These are phyloP conservation scores for Leptopilina myrica DNA, from an alignment of 2,888 invertebrate species.

Conservation along the genomic window DNA sequence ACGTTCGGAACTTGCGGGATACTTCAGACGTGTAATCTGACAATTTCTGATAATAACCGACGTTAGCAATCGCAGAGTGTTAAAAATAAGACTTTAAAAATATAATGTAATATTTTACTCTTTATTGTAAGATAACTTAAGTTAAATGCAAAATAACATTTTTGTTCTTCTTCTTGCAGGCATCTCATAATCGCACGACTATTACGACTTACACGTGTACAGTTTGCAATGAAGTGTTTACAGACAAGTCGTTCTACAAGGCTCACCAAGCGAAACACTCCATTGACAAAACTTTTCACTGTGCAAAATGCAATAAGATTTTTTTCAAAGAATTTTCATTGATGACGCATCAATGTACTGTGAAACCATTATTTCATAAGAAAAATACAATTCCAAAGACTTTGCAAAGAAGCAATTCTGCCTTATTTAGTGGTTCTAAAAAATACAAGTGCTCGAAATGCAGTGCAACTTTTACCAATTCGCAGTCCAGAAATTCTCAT, in stretches of 20 bases:
- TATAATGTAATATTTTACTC: too few species aligned
- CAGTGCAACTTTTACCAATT: conserved; percentile 61
- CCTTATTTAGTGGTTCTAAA: conserved; percentile 54
- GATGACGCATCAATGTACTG: conserved; percentile 66
- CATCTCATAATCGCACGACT: conserved; percentile 64
- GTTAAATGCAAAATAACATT: not conserved
- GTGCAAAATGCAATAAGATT: conserved; percentile 70
- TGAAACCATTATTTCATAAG: conserved; percentile 55
- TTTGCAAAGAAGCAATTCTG: conserved; percentile 51
- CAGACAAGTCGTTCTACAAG: conserved; percentile 62
- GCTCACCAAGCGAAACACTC: conserved; percentile 66
- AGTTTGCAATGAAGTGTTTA: conserved; percentile 64
- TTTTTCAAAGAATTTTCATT: conserved; percentile 71
- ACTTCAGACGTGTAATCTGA: too few species aligned
- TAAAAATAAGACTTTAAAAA: too few species aligned
- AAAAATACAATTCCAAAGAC: conserved; percentile 55
- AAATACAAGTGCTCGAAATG: conserved; percentile 66
- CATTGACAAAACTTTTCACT: conserved; percentile 69
- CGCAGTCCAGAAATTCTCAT: conserved; percentile 66
- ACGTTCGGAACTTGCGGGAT: too few species aligned
- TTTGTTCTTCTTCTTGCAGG: conserved; percentile 51
- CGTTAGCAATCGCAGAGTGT: too few species aligned
- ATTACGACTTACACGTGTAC: conserved; percentile 57
- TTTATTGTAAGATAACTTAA: too few species aligned
- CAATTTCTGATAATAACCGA: too few species aligned